These are phyloP conservation scores for Micoletzkya japonica DNA, from an alignment of 2,888 invertebrate species.

Conservation along the genomic window DNA sequence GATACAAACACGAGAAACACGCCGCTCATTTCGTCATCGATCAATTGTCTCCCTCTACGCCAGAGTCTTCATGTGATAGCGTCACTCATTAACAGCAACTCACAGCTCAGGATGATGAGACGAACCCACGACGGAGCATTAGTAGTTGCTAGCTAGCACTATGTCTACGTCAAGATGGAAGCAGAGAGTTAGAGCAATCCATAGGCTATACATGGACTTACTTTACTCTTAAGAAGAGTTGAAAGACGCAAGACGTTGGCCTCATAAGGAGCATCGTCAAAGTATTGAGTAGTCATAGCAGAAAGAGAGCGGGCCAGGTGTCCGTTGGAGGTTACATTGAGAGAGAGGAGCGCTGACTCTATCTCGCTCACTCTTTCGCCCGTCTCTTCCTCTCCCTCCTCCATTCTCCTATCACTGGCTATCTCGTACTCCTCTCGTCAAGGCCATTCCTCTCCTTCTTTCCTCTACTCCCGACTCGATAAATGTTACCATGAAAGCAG, in stretches of 20 bases:
- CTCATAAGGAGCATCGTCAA: neutral
- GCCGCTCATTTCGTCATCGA: neutral
- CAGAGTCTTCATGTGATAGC: no score
- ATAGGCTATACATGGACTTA: no score
- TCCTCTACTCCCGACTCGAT: no score
- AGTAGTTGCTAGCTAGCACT: no score
- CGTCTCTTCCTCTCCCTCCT: neutral
- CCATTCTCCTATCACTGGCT: neutral
- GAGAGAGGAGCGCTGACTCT: neutral
- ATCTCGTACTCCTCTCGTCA: neutral
- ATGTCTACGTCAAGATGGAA: no score
- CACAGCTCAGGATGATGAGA: no score
- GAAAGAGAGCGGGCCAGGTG: slow-evolving; percentile 7
- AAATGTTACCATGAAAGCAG: no score
- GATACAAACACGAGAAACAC: slow-evolving; percentile 8
- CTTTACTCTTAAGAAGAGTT: neutral
- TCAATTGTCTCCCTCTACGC: neutral
- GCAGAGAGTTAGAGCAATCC: no score
- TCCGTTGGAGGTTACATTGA: neutral
- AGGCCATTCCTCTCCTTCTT: neutral
- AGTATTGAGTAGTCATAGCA: neutral
- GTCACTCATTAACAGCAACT: no score
- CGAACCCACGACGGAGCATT: no score
- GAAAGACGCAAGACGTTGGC: neutral
- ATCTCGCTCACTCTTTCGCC: neutral